Evolutionary conservation across 23 tunicate species (phyloP), one percentile per base, ranked within the genome.

Genomic region (Ciona savignyi): DNA sequence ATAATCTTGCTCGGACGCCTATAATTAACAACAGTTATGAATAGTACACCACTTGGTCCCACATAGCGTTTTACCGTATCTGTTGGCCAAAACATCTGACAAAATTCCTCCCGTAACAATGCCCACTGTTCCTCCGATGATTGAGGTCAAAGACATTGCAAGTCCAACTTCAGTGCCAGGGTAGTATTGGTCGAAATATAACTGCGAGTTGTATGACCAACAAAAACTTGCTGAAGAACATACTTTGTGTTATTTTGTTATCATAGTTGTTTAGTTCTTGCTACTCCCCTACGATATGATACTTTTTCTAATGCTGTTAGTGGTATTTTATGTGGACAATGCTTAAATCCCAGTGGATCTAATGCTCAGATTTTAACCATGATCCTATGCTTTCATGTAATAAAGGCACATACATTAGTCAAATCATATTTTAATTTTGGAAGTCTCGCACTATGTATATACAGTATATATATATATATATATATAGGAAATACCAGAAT

Each of bases 131-230:
- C 97, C 97, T 25, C 97, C 97, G 33, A 91, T 33, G 6, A 91
- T 84, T 1, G 91, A 84, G 28, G 82, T 76, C 0, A 91, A n/a
- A 51, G 79, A 60, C 91, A 91, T 91, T 77, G 77, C 80, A 1
- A 85, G 30, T 22, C 86, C 86, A 0, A 85, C 64, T 26, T 91
- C 71, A 60, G 78, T 72, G 1, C 66, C 80, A 0, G 97, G 97
- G 70, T 81, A 83, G 61, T 91, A 91, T 23, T 71, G 33, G 34
- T 80, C 75, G 51, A 91, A 91, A 72, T 84, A 91, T n/a, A 91
- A 28, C 32, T 91, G 87, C 9, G 97, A 75, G 80, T 91, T 91
- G 75, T 91, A 91, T 9, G 97, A 84, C 89, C 89, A 91, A 71
- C 97, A 91, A 68, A 80, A 91, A 70, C 97, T 91, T 22, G 97